Conservation (phyloP, 2,797 vertebrate genomes). For the Eupleurogrammus muticus region DNA sequence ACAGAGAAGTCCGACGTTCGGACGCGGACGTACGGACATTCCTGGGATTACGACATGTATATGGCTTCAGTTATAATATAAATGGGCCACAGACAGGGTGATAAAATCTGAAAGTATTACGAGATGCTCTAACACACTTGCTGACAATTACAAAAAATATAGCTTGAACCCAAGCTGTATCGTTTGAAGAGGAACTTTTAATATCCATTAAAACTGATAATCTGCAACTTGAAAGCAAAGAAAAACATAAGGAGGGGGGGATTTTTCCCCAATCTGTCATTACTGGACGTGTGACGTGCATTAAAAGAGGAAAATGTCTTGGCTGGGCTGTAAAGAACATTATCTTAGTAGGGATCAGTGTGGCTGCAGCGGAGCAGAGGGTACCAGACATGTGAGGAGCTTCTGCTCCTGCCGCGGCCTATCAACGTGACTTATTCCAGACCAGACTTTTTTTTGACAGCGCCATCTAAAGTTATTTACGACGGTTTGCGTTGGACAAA, state of each 20-base stretch:
- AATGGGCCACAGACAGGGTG: not conserved
- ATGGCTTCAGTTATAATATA: not conserved
- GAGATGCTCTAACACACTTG: not conserved
- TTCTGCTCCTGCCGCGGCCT: slow-evolving; percentile 44
- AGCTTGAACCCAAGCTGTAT: not conserved
- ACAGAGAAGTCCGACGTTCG: no score
- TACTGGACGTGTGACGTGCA: slow-evolving; percentile 9
- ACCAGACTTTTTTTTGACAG: slow-evolving; percentile 47
- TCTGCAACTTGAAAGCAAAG: not conserved
- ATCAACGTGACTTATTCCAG: slow-evolving; percentile 49
- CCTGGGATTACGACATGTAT: not conserved
- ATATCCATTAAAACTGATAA: slow-evolving; percentile 14
- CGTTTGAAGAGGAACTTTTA: not conserved
- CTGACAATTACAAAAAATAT: not conserved
- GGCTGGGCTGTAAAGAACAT: slow-evolving; percentile 28
- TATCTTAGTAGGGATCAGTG: slow-evolving; percentile 27
- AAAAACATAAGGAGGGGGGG: slow-evolving; percentile 18
- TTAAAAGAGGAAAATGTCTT: slow-evolving; percentile 23
- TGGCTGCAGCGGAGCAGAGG: slow-evolving; percentile 20
- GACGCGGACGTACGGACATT: no score
- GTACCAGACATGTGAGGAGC: slow-evolving; percentile 34
- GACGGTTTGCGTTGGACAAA: slow-evolving; percentile 57
- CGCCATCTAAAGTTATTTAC: slow-evolving; percentile 59
- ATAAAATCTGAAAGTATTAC: not conserved
- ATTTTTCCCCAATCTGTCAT: slow-evolving; percentile 21